A percentile compares a stretch with the other conserved stretches of the same genome.
Evolutionary conservation across 1,140 invertebrate genomes (phyloP).

Genomic region (Platyscapa corneri): DNA sequence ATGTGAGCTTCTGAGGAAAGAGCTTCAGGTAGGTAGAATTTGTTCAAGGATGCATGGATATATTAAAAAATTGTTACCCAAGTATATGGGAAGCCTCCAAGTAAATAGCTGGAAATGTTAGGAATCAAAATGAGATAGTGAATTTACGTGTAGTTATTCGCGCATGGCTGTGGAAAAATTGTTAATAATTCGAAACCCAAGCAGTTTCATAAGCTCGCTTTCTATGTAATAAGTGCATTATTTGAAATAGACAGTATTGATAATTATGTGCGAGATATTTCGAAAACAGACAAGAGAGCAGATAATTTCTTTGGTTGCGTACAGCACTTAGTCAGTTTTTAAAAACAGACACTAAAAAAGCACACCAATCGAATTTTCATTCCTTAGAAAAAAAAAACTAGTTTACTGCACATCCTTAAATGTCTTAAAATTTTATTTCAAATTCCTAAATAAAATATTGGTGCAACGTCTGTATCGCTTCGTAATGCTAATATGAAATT

Average conservation of each 20-base stretch:
- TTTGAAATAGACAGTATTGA: no score
- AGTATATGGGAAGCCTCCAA: background rate
- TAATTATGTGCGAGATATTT: background rate
- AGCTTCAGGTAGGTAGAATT: background rate
- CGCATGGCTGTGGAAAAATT: background rate
- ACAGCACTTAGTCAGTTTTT: no score
- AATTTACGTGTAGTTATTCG: background rate
- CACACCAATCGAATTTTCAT: no score
- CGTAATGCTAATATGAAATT: no score
- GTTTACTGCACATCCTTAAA: no score
- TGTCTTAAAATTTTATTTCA: no score
- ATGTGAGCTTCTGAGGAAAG: background rate
- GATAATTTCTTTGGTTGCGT: no score
- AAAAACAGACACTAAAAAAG: no score
- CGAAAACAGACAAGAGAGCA: background rate
- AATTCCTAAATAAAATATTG: no score
- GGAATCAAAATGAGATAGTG: background rate
- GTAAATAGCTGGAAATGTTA: background rate
- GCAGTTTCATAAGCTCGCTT: background rate
- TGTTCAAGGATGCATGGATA: background rate
- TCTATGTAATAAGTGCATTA: background rate
- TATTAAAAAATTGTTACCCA: background rate
- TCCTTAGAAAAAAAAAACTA: no score
- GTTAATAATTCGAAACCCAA: background rate
- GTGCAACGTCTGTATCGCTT: no score